These are phyloP conservation scores for Pammene fasciana DNA, from an alignment of 2,888 invertebrate genomes.

Conservation along the genomic window DNA sequence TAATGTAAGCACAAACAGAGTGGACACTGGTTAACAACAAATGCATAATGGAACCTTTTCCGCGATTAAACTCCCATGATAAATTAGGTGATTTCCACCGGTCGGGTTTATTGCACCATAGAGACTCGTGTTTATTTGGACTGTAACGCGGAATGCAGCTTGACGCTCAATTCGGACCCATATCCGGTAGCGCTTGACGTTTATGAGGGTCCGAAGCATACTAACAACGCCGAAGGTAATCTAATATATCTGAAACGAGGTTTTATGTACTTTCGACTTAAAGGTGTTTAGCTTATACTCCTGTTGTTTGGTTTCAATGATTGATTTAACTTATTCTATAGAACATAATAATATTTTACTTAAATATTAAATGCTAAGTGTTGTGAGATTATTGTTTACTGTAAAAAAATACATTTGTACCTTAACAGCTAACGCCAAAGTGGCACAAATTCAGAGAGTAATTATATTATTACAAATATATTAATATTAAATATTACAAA, in stretches of 20 bases:
- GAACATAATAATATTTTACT: too few species aligned
- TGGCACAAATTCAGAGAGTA: too few species aligned
- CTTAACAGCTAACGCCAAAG: too few species aligned
- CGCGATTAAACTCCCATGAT: slow-evolving; percentile 38
- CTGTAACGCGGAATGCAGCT: slow-evolving; percentile 61
- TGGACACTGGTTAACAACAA: slow-evolving; percentile 4
- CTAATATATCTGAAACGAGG: slow-evolving; percentile 69
- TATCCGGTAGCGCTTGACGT: slow-evolving; percentile 72
- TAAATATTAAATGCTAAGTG: too few species aligned
- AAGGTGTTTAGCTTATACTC: slow-evolving; percentile 2
- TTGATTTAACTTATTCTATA: neutral
- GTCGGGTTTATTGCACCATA: slow-evolving; percentile 33
- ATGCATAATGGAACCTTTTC: slow-evolving; percentile 22
- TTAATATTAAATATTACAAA: too few species aligned
- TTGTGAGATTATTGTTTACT: too few species aligned
- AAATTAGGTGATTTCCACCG: slow-evolving; percentile 38
- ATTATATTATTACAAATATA: too few species aligned
- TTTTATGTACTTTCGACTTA: slow-evolving; percentile 38
- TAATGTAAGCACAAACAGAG: neutral
- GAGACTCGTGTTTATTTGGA: slow-evolving; percentile 45
- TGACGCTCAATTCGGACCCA: slow-evolving; percentile 70
- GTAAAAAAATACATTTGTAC: too few species aligned
- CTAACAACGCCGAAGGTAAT: slow-evolving; percentile 65
- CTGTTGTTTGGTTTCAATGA: neutral
- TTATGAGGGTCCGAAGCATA: slow-evolving; percentile 70